Evolutionary conservation across 2,113 vertebrate genomes (phyloP).

Genomic region (Bostrychus sinensis): DNA sequence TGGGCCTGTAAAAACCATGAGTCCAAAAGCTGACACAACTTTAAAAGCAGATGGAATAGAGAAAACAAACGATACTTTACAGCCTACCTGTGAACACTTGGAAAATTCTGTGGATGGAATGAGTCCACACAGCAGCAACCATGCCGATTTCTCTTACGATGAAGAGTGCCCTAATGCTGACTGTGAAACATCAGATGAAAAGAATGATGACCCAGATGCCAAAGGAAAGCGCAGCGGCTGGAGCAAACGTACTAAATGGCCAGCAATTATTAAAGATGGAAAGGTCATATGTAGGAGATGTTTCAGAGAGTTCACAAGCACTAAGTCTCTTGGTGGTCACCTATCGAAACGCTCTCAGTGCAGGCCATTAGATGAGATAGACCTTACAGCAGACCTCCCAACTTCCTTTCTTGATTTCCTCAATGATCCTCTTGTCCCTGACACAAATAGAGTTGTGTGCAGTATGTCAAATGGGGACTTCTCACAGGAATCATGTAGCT

Average conservation of each 20-base stretch:
- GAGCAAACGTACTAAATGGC: slow-evolving; percentile 91
- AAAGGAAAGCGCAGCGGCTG: slow-evolving; percentile 89
- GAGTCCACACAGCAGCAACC: slow-evolving; percentile 51
- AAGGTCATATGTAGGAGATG: slow-evolving; percentile 98
- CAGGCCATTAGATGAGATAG: slow-evolving; percentile 92
- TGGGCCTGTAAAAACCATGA: slow-evolving; percentile 76
- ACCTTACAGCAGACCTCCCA: slow-evolving; percentile 89
- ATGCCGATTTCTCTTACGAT: slow-evolving; percentile 69
- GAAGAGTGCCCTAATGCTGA: slow-evolving; percentile 68
- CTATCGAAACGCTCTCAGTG: slow-evolving; percentile 95
- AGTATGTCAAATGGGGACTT: slow-evolving; percentile 73
- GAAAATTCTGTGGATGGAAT: slow-evolving; percentile 65
- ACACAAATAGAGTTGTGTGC: slow-evolving; percentile 60
- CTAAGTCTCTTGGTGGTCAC: slow-evolving; percentile 96
- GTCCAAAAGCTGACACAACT: slow-evolving; percentile 50
- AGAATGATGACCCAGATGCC: slow-evolving; percentile 72
- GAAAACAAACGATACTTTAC: slow-evolving; percentile 54
- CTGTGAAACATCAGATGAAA: slow-evolving; percentile 65
- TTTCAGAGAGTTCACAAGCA: slow-evolving; percentile 96
- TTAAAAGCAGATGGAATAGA: slow-evolving; percentile 49
- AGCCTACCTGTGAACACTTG: slow-evolving; percentile 52
- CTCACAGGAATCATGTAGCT: slow-evolving; percentile 64
- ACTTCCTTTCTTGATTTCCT: slow-evolving; percentile 94
- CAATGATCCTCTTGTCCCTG: slow-evolving; percentile 82
- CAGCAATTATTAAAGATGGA: slow-evolving; percentile 95